Conservation (phyloP, 2,113 vertebrate species). For the Oplegnathus fasciatus region DNA sequence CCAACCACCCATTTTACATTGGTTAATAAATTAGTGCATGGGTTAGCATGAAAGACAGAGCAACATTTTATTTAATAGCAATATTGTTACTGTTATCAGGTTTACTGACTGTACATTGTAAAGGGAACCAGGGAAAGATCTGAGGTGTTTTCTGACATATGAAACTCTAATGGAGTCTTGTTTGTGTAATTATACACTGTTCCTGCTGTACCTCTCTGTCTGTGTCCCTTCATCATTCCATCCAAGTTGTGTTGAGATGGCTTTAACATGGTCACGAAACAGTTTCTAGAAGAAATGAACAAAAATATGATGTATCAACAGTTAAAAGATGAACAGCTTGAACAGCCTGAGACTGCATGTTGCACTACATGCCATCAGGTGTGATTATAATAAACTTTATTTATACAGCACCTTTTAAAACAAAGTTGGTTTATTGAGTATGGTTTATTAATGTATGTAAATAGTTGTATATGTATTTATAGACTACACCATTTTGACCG, state of each 20-base stretch:
- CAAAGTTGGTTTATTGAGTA: too few species aligned
- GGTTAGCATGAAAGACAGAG: not conserved
- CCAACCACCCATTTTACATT: not conserved
- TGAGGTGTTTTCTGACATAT: not conserved
- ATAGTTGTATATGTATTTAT: too few species aligned
- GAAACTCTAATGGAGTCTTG: not conserved
- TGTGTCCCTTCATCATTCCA: conserved; percentile 87
- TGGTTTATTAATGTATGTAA: too few species aligned
- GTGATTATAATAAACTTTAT: too few species aligned
- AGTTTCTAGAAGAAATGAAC: conserved; percentile 81
- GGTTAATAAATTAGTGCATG: not conserved
- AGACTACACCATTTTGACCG: too few species aligned
- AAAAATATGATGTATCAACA: not conserved
- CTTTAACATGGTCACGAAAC: conserved; percentile 85
- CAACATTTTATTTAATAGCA: not conserved
- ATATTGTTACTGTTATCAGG: not conserved
- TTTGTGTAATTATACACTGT: not conserved
- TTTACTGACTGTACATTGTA: not conserved
- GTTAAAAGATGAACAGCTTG: not conserved
- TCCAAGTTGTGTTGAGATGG: conserved; percentile 72
- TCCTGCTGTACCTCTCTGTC: conserved; percentile 75
- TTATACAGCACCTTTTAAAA: too few species aligned
- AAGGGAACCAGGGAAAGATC: not conserved
- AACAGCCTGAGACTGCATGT: too few species aligned
- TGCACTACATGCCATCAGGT: too few species aligned